Percentiles rank a stretch among this genome's conserved stretches.
phyloP scores from a whole-genome alignment of 2,797 vertebrate genomes.

The Pantherophis vulpinus region DNA sequence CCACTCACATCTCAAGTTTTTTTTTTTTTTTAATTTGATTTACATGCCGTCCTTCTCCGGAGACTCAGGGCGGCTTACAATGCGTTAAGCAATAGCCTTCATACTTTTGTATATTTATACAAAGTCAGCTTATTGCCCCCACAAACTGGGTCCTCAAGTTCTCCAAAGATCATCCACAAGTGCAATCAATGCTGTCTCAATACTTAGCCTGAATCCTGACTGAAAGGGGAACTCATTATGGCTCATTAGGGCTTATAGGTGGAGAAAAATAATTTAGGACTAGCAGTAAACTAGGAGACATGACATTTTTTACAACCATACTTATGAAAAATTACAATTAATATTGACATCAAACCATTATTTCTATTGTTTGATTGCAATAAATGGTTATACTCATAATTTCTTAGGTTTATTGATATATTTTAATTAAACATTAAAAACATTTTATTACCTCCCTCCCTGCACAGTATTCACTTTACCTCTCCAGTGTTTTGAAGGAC shows the following conservation, averaged over 20 bases:
- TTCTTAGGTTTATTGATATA: not conserved
- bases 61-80: too few species aligned
- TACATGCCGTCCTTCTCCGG: too few species aligned
- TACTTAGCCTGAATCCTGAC: not conserved
- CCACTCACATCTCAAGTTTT: not conserved
- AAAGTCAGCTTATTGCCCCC: too few species aligned
- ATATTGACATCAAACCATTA: not conserved
- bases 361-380: not conserved
- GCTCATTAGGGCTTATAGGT: not conserved
- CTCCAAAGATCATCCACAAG: not conserved
- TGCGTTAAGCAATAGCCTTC: too few species aligned
- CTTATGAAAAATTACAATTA: not conserved
- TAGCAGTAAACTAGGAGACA: not conserved
- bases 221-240: not conserved
- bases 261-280: not conserved
- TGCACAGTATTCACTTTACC: conserved; percentile 73
- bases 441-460: not conserved
- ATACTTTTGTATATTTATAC: too few species aligned
- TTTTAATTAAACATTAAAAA: conserved; percentile 1
- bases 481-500: conserved; percentile 94
- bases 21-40: too few species aligned
- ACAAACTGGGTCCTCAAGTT: not conserved
- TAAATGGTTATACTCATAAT: not conserved
- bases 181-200: not conserved
- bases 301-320: not conserved